A percentile compares a stretch with the other conserved stretches of the same genome.
These are phyloP conservation scores for Drosophila trapezifrons DNA, from an alignment of 1,140 invertebrate species.

Conservation along the genomic window DNA sequence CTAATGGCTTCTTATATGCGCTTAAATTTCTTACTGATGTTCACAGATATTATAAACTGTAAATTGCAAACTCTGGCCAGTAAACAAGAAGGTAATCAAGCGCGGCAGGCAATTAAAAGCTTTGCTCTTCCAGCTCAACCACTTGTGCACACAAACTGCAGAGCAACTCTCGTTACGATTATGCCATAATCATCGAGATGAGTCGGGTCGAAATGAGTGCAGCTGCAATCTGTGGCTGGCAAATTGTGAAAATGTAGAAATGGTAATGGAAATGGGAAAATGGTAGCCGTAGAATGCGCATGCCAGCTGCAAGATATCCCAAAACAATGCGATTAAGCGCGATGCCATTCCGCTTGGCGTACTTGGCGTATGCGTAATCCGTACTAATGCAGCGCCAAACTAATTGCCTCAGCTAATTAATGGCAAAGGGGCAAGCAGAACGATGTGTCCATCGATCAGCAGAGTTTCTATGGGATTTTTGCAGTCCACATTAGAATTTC, in stretches of 20 bases:
- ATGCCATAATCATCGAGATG: slow-evolving; percentile 38
- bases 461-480: not conserved
- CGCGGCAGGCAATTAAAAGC: slow-evolving; percentile 68
- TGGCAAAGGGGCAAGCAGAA: slow-evolving; percentile 1
- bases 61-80: slow-evolving; percentile 29
- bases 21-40: too few species aligned
- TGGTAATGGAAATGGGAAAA: slow-evolving; percentile 8
- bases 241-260: slow-evolving; percentile 16
- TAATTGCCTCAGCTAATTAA: slow-evolving; percentile 56
- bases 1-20: too few species aligned
- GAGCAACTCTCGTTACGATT: slow-evolving; percentile 28
- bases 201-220: slow-evolving; percentile 11
- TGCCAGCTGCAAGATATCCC: slow-evolving; percentile 35
- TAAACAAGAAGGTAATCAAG: slow-evolving; percentile 65
- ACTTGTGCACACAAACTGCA: slow-evolving; percentile 61
- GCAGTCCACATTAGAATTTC: not conserved
- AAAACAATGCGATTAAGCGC: slow-evolving; percentile 52
- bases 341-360: slow-evolving; percentile 23
- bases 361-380: slow-evolving; percentile 57
- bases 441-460: slow-evolving; percentile 10
- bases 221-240: slow-evolving; percentile 35
- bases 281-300: slow-evolving; percentile 11
- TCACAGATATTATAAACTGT: slow-evolving; percentile 42
- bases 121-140: slow-evolving; percentile 50
- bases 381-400: slow-evolving; percentile 27